Evolutionary conservation across 2,888 invertebrate genomes (phyloP).

Genomic region (Eupithecia dodoneata): DNA sequence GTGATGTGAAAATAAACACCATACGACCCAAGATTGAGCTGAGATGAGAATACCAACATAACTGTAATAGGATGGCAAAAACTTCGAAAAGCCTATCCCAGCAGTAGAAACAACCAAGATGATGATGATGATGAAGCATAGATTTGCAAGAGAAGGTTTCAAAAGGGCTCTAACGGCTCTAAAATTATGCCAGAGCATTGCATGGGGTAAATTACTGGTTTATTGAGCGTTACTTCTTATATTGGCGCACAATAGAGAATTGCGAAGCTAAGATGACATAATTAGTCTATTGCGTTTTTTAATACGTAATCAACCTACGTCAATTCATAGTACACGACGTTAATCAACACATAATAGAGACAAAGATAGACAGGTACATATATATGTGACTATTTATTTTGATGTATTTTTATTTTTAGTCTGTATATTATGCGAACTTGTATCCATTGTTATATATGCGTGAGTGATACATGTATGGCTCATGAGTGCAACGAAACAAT

Average conservation of each 20-base stretch:
- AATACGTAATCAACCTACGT: background rate
- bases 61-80: background rate
- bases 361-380: background rate
- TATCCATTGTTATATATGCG: no score
- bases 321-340: background rate
- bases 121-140: background rate
- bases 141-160: background rate
- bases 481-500: no score
- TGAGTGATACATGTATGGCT: no score
- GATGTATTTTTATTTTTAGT: background rate
- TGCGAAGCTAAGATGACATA: conserved; percentile 5
- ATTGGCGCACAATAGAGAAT: conserved; percentile 3
- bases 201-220: background rate
- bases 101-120: background rate
- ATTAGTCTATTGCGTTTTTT: background rate
- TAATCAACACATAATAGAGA: conserved; percentile 4
- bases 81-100: background rate
- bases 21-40: background rate
- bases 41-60: background rate
- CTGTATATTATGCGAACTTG: background rate
- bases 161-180: background rate
- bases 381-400: background rate
- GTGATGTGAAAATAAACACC: background rate
- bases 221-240: conserved; percentile 1
- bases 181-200: background rate